Evolutionary conservation across 2,797 vertebrate species (phyloP).

Genomic region (Dendrocincla fuliginosa): DNA sequence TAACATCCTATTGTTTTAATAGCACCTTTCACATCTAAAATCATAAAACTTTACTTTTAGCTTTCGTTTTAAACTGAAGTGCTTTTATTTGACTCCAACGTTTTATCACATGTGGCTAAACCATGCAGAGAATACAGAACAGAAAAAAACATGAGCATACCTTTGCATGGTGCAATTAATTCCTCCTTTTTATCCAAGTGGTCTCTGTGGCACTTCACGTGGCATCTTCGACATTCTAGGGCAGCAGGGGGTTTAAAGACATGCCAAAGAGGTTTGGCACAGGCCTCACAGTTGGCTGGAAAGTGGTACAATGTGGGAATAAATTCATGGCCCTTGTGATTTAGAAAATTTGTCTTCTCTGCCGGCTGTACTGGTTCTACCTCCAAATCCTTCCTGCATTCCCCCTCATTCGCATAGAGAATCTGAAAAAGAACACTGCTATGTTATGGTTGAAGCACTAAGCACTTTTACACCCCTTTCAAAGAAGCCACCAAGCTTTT

Average conservation of each 20-base stretch:
- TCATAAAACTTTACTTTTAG: background rate
- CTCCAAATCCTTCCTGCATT: constrained; percentile 95
- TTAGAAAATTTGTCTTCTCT: constrained; percentile 94
- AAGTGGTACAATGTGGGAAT: constrained; percentile 99
- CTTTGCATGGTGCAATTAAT: constrained; percentile 97
- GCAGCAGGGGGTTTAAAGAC: constrained; percentile 97
- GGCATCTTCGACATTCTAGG: constrained; percentile 96
- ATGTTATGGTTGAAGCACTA: constrained; percentile 7
- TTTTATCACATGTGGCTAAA: background rate
- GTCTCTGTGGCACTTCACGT: constrained; percentile 99
- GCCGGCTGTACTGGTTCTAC: constrained; percentile 88
- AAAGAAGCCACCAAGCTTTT: background rate
- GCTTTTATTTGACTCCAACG: background rate
- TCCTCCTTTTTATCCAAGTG: constrained; percentile 99
- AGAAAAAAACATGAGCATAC: constrained; percentile 43
- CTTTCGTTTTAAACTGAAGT: background rate
- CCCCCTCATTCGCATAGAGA: constrained; percentile 97
- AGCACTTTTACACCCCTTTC: background rate
- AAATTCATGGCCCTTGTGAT: constrained; percentile 99
- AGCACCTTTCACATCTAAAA: background rate
- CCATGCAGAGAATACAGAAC: background rate
- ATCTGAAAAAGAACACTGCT: constrained; percentile 79
- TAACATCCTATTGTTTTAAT: background rate
- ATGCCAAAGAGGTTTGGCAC: constrained; percentile 97
- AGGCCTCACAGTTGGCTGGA: constrained; percentile 97